Conservation (phyloP, 2,797 vertebrate species). For the Mormyrops attenuatus region DNA sequence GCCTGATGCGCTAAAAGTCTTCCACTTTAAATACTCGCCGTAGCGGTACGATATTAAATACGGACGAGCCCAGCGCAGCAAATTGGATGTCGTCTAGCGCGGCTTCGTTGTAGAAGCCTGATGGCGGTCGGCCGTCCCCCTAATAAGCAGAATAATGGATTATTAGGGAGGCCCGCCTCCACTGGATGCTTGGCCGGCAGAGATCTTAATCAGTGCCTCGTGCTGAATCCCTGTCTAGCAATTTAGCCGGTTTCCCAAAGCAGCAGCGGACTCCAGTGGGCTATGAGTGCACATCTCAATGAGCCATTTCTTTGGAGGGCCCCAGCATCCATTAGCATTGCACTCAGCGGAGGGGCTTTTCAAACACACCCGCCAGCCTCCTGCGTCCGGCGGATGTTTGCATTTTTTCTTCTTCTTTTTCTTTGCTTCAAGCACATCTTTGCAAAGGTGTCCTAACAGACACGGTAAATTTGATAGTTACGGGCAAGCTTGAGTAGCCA, state of each 20-base stretch:
- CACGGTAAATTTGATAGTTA: background rate
- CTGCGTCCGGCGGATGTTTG: background rate
- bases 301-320: background rate
- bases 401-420: background rate
- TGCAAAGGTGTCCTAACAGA: background rate
- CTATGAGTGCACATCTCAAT: background rate
- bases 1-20: background rate
- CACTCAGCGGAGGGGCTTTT: background rate
- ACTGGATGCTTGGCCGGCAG: background rate
- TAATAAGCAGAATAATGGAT: background rate
- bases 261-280: background rate
- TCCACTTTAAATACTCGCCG: background rate
- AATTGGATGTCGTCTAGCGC: background rate
- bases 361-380: background rate
- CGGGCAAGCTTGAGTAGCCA: background rate
- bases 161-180: background rate
- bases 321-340: background rate
- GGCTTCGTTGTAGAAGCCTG: background rate
- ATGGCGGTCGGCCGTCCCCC: background rate
- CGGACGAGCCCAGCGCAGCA: background rate
- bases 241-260: background rate
- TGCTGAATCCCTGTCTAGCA: background rate
- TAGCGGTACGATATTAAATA: background rate
- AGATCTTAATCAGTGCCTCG: background rate
- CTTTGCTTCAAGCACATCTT: background rate